Evolutionary conservation across 1,140 invertebrate species (phyloP), one percentile per base, ranked within the genome.

Genomic region (Cotesia vestalis): DNA sequence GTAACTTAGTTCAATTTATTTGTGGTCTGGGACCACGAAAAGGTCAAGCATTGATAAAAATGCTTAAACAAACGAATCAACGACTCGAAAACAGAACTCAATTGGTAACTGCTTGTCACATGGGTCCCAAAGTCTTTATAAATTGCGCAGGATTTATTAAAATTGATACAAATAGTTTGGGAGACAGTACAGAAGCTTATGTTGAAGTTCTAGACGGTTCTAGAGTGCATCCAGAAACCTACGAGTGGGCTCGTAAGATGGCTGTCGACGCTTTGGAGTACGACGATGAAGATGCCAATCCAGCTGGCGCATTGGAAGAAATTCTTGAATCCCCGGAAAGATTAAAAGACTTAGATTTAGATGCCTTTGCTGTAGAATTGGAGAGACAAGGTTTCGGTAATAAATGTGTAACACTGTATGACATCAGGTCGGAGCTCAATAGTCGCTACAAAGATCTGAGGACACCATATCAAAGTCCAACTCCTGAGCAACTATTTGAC

Each of bases 171-270:
- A 96, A 94, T 78, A 94, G 95, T 74, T 84, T 99, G 17, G 96
- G 96, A 12, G 96, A 99, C 80, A 92, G 95, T 81, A 97, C 96
- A 0, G 96, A 98, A 79, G 92, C 94, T 0, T 97, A 98, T 78
- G 95, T 98, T 0, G 97, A 99, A 89, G 96, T 99, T 0, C 86
- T 99, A 4, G 98, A 99, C 83, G 97, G 97, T 0, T 98, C 98
- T 0, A 89, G 98, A 75, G 97, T 99, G 0, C 98, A 99, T 88
- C 98, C 98, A 0, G 98, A 99, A 87, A 97, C 96, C 0, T 99
- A 99, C 79, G 98, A 99, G 84, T 99, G 98, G 98, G 98, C 98
- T 0, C 88, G 97, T 20, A 99, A 99, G 88, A 99, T 99, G 98
- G 98, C 98, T 3, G 96, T 99, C 0, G 98, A 99, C 89, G 98